Evolutionary conservation across 1,140 invertebrate genomes (phyloP).

Genomic region (Doryteuthis pealeii): DNA sequence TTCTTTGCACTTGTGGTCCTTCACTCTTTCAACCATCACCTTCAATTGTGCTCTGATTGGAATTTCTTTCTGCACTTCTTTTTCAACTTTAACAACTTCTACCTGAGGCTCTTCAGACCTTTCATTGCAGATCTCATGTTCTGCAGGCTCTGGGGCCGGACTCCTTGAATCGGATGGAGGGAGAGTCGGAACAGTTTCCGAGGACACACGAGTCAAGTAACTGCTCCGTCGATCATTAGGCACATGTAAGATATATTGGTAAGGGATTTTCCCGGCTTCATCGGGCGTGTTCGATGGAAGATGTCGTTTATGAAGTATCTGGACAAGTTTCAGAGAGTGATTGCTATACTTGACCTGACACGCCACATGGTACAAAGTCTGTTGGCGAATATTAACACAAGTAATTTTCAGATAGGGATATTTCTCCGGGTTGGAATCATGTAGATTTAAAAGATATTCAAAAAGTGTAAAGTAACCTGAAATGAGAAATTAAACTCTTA

Average conservation of each 20-base stretch:
- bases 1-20: neutral
- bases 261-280: slow-evolving; percentile 37
- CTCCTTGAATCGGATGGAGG: neutral
- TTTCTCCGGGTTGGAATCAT: slow-evolving; percentile 29
- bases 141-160: neutral
- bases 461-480: slow-evolving; percentile 38
- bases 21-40: neutral
- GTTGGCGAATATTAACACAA: slow-evolving; percentile 31
- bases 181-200: slow-evolving; percentile 4
- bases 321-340: slow-evolving; percentile 38
- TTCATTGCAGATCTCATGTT: neutral
- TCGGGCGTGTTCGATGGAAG: slow-evolving; percentile 34
- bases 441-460: slow-evolving; percentile 35
- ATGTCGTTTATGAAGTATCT: slow-evolving; percentile 35
- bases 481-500: slow-evolving; percentile 14
- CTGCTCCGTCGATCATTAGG: slow-evolving; percentile 38
- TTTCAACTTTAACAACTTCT: slow-evolving; percentile 12
- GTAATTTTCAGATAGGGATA: slow-evolving; percentile 29
- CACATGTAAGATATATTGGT: slow-evolving; percentile 32
- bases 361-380: slow-evolving; percentile 45
- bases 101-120: slow-evolving; percentile 10
- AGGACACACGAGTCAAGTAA: slow-evolving; percentile 32
- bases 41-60: neutral
- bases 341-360: slow-evolving; percentile 35
- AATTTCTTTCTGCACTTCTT: neutral